Conservation (phyloP, 2,888 invertebrate species). For the Atethmia centrago region DNA sequence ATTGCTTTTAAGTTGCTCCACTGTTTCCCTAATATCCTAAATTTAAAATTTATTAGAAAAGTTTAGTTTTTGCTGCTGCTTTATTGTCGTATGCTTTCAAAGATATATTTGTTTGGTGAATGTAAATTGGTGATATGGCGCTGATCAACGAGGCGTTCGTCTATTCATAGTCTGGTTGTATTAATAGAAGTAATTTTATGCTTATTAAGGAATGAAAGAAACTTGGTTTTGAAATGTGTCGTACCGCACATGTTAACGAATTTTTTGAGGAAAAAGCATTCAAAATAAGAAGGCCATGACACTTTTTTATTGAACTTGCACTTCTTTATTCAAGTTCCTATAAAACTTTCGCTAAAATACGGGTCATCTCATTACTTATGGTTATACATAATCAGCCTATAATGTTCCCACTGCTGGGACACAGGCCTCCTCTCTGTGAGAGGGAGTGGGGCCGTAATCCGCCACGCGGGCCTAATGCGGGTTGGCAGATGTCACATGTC, state of each 20-base stretch:
- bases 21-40: constrained; percentile 77
- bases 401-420: no score
- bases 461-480: no score
- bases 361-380: neutral
- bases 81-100: constrained; percentile 52
- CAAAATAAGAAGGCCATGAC: neutral
- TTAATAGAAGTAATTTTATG: constrained; percentile 49
- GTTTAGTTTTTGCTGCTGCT: constrained; percentile 58
- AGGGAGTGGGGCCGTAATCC: no score
- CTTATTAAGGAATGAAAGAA: constrained; percentile 41
- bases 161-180: constrained; percentile 28
- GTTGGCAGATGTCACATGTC: no score
- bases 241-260: constrained; percentile 16
- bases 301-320: constrained; percentile 3
- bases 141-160: constrained; percentile 25
- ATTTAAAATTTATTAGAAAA: constrained; percentile 67
- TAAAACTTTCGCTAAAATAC: neutral
- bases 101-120: constrained; percentile 52
- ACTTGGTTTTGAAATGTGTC: constrained; percentile 13
- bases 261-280: constrained; percentile 28
- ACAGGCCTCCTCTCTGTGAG: no score
- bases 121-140: constrained; percentile 40
- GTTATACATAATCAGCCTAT: neutral
- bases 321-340: neutral
- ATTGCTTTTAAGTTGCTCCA: constrained; percentile 85